phyloP scores from a whole-genome alignment of 1,140 invertebrate genomes.

The Heliconius himera region DNA sequence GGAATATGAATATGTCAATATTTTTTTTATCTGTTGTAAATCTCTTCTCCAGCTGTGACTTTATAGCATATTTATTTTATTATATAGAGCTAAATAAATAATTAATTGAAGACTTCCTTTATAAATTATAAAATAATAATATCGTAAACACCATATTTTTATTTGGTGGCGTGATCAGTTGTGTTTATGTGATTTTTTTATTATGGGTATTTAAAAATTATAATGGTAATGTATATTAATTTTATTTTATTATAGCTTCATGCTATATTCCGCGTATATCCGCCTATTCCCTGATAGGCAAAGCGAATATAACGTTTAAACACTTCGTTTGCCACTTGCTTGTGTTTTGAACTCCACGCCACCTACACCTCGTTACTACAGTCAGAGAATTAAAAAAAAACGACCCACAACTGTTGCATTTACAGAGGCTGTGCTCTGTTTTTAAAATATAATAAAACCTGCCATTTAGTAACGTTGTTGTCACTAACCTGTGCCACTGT shows the following conservation, averaged over 20 bases:
- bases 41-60: neutral
- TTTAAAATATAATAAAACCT: no score
- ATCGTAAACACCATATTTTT: neutral
- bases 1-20: constrained; percentile 3
- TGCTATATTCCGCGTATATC: no score
- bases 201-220: neutral
- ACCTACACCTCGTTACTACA: no score
- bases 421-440: no score
- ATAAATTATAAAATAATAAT: neutral
- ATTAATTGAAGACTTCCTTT: constrained; percentile 1
- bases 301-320: neutral
- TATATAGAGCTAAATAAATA: neutral
- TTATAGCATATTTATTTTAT: constrained; percentile 5
- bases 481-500: no score
- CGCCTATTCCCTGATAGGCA: no score
- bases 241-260: no score
- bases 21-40: constrained; percentile 3
- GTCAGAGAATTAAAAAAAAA: no score
- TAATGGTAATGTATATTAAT: no score
- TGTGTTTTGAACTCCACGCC: neutral
- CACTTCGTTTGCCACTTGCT: neutral
- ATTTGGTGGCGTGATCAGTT: neutral
- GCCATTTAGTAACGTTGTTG: no score
- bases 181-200: neutral
- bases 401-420: no score